Base-by-base conservation (phyloP, 2,888 invertebrate genomes). In the Clistopyga incitator region DNA sequence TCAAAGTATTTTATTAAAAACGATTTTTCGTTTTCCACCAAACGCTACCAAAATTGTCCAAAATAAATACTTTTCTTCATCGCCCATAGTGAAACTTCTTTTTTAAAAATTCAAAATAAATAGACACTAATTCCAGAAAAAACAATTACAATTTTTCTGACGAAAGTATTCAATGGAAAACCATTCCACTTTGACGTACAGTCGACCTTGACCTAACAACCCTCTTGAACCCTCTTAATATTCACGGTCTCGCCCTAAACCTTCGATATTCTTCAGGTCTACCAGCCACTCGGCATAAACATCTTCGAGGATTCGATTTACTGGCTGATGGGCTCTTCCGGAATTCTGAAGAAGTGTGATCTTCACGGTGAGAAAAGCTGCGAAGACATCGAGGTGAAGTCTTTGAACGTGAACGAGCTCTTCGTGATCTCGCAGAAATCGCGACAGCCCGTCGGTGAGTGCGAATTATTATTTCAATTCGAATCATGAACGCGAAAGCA, bases 301-400 rank as follows among this genome's bases (percentile, higher is more conserved):
- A 94, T 97, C 59, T 97, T 96, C 91, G 97, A 97, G 90, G 96
- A 97, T 91, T 94, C 96, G 85, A 93, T 98, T 0, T 98, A 96
- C 92, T 97, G 96, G 94, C 92, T 96, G 0, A 94, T 94, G 4
- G 93, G 94, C 0, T 94, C 94, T 67, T 92, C 94, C 0, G 95
- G 94, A 61, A 94, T 94, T 25, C 93, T 96, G 42, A 94, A 94
- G 20, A 95, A 95, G 78, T 97, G 96, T 88, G 93, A 93, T n/a
- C 92, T 96, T 47, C 95, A 94, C 85, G 95, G 94, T 0, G 81
- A 90, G 6, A 93, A 92, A 42, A 88, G 87, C 1, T 96, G 96
- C 88, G 90, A 92, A 15, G 88, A 91, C 1, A 93, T 95, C 83
- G 91, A 93, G 68, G 84, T 91, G n/a, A 95, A 81, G 93, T 94